Evolutionary conservation across 2,113 vertebrate genomes (phyloP).

Genomic region (Prunella himalayana): DNA sequence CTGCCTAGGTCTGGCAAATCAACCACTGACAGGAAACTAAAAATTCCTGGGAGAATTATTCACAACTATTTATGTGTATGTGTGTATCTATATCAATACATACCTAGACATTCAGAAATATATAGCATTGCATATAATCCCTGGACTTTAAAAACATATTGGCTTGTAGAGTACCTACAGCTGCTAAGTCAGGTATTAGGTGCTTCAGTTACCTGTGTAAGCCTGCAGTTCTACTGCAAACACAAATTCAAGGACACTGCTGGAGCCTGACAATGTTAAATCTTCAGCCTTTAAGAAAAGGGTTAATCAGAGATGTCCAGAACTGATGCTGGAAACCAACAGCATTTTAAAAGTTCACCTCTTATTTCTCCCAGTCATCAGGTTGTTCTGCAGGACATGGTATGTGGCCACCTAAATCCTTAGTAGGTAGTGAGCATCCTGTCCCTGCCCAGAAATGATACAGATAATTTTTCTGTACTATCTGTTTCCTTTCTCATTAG

Average conservation of each 20-base stretch:
- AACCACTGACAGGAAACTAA: background rate
- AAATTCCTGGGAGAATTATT: background rate
- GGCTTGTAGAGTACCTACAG: background rate
- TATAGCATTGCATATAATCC: background rate
- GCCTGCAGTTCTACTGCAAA: background rate
- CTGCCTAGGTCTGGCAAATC: background rate
- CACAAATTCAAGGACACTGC: background rate
- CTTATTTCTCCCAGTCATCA: background rate
- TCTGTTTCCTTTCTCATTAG: background rate
- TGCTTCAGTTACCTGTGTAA: background rate
- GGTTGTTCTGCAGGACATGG: background rate
- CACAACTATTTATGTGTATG: background rate
- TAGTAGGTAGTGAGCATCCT: background rate
- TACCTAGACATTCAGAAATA: background rate
- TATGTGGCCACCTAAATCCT: background rate
- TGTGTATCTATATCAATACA: background rate
- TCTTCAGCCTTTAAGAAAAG: background rate
- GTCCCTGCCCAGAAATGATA: background rate
- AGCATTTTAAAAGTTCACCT: background rate
- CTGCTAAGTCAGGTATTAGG: background rate
- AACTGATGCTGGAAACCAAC: background rate
- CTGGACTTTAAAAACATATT: background rate
- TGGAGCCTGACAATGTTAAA: background rate
- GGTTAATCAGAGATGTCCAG: background rate
- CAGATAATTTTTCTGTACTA: background rate